Evolutionary conservation across 2,113 vertebrate species (phyloP).

Genomic region (Cavia porcellus): DNA sequence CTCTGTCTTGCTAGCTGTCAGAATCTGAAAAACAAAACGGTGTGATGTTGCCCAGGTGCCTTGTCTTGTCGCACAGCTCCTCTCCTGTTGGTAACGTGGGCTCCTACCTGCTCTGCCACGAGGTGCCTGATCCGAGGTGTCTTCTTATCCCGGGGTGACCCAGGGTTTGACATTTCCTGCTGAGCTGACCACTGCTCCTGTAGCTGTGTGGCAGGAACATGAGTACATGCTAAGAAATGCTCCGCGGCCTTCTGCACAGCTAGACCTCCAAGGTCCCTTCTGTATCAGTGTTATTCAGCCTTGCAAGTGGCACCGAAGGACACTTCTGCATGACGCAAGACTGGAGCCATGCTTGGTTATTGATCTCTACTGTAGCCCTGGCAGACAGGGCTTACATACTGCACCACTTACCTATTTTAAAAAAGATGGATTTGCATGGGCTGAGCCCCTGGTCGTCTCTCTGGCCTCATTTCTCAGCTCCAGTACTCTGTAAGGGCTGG

Average conservation of each 20-base stretch:
- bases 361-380: background rate
- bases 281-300: background rate
- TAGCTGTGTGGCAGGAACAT: background rate
- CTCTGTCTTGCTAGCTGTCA: conserved; percentile 62
- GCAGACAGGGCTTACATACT: background rate
- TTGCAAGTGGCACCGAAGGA: background rate
- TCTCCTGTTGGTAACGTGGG: background rate
- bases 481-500: background rate
- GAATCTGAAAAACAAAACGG: conserved; percentile 48
- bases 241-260: background rate
- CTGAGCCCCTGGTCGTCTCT: background rate
- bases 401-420: background rate
- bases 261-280: background rate
- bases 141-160: conserved; percentile 18
- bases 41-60: background rate
- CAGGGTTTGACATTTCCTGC: conserved; percentile 15
- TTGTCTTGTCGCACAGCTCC: conserved; percentile 17
- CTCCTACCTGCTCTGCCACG: background rate
- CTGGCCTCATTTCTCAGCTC: background rate
- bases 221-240: background rate
- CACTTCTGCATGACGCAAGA: background rate
- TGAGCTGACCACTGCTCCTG: background rate
- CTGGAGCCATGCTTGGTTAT: background rate
- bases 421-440: background rate
- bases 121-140: background rate